Evolutionary conservation across 2,888 invertebrate genomes (phyloP).

Genomic region (Caenorhabditis sp.): DNA sequence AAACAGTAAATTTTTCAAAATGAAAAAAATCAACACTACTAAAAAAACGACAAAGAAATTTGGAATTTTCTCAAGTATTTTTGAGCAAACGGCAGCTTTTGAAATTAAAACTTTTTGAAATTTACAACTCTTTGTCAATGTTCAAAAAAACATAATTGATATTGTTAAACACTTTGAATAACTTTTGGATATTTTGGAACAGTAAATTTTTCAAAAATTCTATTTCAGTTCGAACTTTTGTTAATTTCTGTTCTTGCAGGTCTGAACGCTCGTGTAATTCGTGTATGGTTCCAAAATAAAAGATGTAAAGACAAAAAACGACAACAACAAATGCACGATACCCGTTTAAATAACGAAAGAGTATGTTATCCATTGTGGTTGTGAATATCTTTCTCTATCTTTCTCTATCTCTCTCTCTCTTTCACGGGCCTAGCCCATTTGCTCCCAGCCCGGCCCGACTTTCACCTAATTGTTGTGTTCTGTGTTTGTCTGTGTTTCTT

Average conservation of each 20-base stretch:
- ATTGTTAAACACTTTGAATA: no score
- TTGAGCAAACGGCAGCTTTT: no score
- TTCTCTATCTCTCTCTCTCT: conserved; percentile 6
- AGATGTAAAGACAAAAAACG: conserved; percentile 97
- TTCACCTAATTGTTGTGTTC: conserved; percentile 28
- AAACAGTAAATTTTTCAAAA: no score
- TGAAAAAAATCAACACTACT: no score
- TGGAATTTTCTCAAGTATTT: no score
- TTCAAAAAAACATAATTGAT: no score
- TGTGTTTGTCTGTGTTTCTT: conserved; percentile 21
- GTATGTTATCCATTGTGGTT: conserved; percentile 74
- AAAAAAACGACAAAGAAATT: no score
- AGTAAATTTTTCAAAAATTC: no score
- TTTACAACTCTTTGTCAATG: no score
- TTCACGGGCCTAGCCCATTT: not conserved
- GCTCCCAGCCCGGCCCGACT: not conserved
- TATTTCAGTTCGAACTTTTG: not conserved
- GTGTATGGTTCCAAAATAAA: conserved; percentile 97
- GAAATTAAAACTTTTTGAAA: no score
- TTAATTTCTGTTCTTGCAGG: conserved; percentile 70
- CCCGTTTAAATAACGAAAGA: conserved; percentile 93
- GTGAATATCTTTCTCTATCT: conserved; percentile 4
- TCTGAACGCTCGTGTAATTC: conserved; percentile 92
- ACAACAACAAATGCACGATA: conserved; percentile 93
- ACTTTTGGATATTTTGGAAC: no score